phyloP scores from a whole-genome alignment of 2,113 vertebrate species.

The Oxygymnocypris stewartii region DNA sequence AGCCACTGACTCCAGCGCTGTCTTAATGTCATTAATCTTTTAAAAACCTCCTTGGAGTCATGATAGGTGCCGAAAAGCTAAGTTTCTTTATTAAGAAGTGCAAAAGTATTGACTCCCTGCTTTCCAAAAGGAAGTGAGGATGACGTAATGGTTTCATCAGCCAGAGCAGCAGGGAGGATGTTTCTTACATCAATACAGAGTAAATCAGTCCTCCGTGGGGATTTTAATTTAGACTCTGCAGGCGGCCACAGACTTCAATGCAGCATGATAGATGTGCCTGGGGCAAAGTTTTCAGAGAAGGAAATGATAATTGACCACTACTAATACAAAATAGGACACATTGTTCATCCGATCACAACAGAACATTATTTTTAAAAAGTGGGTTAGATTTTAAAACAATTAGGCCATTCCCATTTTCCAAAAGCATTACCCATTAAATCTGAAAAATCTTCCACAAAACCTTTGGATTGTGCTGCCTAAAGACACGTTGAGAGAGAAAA shows the following conservation, averaged over 20 bases:
- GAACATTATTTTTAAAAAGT: not conserved
- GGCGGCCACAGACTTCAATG: not conserved
- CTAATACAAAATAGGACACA: not conserved
- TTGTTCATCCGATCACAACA: slow-evolving; percentile 16
- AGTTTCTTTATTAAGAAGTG: slow-evolving; percentile 47
- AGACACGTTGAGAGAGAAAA: not conserved
- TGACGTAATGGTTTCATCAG: slow-evolving; percentile 58
- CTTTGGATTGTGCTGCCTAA: slow-evolving; percentile 1
- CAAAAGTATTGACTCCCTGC: slow-evolving; percentile 54
- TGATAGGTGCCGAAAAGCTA: slow-evolving; percentile 39
- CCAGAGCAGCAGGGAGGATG: slow-evolving; percentile 48
- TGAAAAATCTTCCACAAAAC: not conserved
- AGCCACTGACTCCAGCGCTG: not conserved
- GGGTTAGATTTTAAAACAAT: not conserved
- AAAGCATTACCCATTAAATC: not conserved
- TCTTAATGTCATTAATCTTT: slow-evolving; percentile 46
- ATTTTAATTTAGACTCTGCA: slow-evolving; percentile 7
- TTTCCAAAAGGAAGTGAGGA: slow-evolving; percentile 60
- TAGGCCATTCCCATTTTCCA: not conserved
- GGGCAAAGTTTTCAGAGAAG: slow-evolving; percentile 1
- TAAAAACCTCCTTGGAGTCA: slow-evolving; percentile 7
- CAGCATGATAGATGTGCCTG: slow-evolving; percentile 11
- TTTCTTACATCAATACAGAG: slow-evolving; percentile 44
- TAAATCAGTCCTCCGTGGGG: slow-evolving; percentile 26
- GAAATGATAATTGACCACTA: slow-evolving; percentile 18